These are phyloP conservation scores for Pogona vitticeps DNA, from an alignment of 2,113 vertebrate species.

Conservation along the genomic window DNA sequence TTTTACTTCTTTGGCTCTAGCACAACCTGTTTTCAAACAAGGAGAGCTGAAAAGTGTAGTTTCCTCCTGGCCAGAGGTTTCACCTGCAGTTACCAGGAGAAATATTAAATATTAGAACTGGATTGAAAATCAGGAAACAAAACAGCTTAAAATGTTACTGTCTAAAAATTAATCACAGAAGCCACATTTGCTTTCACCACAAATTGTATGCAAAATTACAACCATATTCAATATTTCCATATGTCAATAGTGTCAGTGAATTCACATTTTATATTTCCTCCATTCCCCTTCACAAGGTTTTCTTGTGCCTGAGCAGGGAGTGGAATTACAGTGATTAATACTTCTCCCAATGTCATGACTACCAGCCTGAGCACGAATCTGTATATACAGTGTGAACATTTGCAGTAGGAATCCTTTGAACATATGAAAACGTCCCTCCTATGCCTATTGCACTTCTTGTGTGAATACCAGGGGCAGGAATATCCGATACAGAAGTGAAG, in stretches of 20 bases:
- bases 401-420: too few species aligned
- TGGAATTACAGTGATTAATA: not conserved
- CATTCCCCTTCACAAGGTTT: not conserved
- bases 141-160: not conserved
- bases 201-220: not conserved
- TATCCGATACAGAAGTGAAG: too few species aligned
- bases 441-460: too few species aligned
- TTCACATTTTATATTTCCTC: too few species aligned
- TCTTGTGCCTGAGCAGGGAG: not conserved
- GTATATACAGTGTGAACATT: too few species aligned
- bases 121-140: not conserved
- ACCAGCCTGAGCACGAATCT: too few species aligned
- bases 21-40: not conserved
- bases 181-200: not conserved
- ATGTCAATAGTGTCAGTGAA: too few species aligned
- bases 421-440: too few species aligned
- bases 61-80: not conserved
- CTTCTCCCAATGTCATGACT: not conserved
- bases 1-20: not conserved
- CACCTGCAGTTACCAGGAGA: not conserved
- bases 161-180: not conserved
- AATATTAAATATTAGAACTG: not conserved
- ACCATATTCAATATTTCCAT: not conserved
- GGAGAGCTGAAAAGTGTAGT: not conserved
- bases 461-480: too few species aligned